These are phyloP conservation scores for Caenorhabditis auriculariae DNA, from an alignment of 2,888 invertebrate genomes.

Conservation along the genomic window DNA sequence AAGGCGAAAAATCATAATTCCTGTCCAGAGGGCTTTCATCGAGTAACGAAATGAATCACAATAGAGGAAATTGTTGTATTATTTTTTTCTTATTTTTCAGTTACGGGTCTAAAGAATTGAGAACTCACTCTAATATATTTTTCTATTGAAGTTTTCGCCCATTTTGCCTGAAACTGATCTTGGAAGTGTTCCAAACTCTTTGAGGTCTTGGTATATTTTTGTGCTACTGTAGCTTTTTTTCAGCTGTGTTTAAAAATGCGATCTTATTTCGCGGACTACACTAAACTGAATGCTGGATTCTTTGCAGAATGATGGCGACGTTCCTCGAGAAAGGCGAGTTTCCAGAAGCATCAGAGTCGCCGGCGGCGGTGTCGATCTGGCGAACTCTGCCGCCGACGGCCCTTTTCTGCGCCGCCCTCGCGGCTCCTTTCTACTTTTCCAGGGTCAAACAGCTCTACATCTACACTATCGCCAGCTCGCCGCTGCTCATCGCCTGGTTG, in stretches of 20 bases:
- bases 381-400: constrained; percentile 44
- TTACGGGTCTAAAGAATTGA: too few relatives aligned
- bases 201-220: too few relatives aligned
- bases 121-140: too few relatives aligned
- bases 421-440: constrained; percentile 40
- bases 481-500: constrained; percentile 47
- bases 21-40: too few relatives aligned
- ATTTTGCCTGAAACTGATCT: too few relatives aligned
- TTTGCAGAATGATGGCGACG: constrained; percentile 38
- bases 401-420: constrained; percentile 40
- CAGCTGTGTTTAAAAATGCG: constrained; percentile 1
- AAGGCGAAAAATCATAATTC: not conserved
- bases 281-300: not conserved
- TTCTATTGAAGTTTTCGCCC: too few relatives aligned
- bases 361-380: constrained; percentile 30
- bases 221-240: too few relatives aligned
- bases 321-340: constrained; percentile 27
- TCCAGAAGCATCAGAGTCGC: constrained; percentile 3
- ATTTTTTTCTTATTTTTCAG: too few relatives aligned
- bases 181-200: too few relatives aligned
- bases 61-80: too few relatives aligned
- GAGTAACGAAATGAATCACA: too few relatives aligned
- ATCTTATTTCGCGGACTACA: not conserved
- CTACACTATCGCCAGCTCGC: constrained; percentile 40
- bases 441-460: constrained; percentile 35